These are phyloP conservation scores for Phyllotreta striolata DNA, from an alignment of 2,888 invertebrate species.

Conservation along the genomic window DNA sequence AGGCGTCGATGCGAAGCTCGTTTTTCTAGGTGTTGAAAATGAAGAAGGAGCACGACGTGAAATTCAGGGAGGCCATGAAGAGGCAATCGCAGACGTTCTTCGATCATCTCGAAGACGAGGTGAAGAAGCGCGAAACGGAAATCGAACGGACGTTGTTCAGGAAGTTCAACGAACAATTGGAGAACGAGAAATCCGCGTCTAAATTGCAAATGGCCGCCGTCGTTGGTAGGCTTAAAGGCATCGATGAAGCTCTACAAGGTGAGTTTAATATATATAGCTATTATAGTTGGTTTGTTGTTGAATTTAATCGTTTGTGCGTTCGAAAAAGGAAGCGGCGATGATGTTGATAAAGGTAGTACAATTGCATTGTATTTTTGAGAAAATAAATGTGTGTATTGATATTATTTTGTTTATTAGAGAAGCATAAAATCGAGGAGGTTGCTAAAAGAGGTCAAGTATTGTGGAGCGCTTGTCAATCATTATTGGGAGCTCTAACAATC, in stretches of 20 bases:
- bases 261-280: slow-evolving; percentile 55
- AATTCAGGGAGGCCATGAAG: slow-evolving; percentile 79
- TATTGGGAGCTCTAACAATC: slow-evolving; percentile 77
- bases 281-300: not conserved
- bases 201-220: slow-evolving; percentile 76
- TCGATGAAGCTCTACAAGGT: slow-evolving; percentile 81
- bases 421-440: slow-evolving; percentile 76
- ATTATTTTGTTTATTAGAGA: slow-evolving; percentile 62
- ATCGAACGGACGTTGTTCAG: slow-evolving; percentile 64
- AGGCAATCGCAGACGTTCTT: slow-evolving; percentile 87
- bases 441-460: slow-evolving; percentile 85
- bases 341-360: not conserved
- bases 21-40: slow-evolving; percentile 67
- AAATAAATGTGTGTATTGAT: not conserved
- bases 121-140: slow-evolving; percentile 65
- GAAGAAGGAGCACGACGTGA: slow-evolving; percentile 73
- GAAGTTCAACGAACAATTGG: slow-evolving; percentile 72
- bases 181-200: slow-evolving; percentile 72
- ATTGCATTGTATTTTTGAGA: not conserved
- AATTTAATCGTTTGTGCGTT: not conserved
- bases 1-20: not conserved
- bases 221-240: slow-evolving; percentile 77
- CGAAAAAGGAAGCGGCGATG: not conserved
- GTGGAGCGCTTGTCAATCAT: slow-evolving; percentile 93
- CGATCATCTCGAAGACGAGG: slow-evolving; percentile 78